Base-by-base conservation (phyloP, 2,797 vertebrate genomes). In the Anabacerthia variegaticeps region DNA sequence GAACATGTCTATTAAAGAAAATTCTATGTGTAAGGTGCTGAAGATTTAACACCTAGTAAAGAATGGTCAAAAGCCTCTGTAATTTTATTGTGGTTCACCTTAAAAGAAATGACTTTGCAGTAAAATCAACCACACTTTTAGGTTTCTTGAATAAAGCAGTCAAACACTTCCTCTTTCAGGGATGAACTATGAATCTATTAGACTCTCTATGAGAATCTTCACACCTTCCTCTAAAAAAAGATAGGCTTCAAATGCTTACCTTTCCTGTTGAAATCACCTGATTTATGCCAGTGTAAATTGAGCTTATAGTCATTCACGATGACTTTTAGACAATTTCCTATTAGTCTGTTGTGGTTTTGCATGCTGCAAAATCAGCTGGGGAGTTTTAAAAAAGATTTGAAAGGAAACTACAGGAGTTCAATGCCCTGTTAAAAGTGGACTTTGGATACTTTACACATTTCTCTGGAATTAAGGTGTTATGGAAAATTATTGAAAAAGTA, bases 1-100 rank as follows among this genome's bases (percentile, higher is more conserved):
- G 1, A 80, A 21, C 5, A 65, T 0, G 1, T 68, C 21, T 89
- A 18, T 41, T 59, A 11, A 82, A 79, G 49, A 86, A 91, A 95
- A 75, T 77, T 36, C 37, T 28, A 21, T 28, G 8, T 52, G 11
- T 48, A 28, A 65, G 23, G 34, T 75, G 48, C 22, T 92, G 49
- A 74, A 86, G 66, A 89, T 72, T 58, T 72, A 83, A 27, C 1
- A 5, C 32, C 54, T 87, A 63, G 62, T 78, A 81, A 87, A 72
- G 27, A 91, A 75, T 14, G 41, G 66, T 14, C 58, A 75, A 24
- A 93, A 78, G 54, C 30, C 22, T 84, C 56, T 55, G 93, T 85
- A 95, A 95, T 91, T 89, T 92, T 81, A 37, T 86, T 73, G 88
- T 88, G 89, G 69, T 95, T 96, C 69, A 76, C 43, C 51, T 59